phyloP scores from a whole-genome alignment of 2,888 invertebrate genomes.

The Pseudococcus longispinus region DNA sequence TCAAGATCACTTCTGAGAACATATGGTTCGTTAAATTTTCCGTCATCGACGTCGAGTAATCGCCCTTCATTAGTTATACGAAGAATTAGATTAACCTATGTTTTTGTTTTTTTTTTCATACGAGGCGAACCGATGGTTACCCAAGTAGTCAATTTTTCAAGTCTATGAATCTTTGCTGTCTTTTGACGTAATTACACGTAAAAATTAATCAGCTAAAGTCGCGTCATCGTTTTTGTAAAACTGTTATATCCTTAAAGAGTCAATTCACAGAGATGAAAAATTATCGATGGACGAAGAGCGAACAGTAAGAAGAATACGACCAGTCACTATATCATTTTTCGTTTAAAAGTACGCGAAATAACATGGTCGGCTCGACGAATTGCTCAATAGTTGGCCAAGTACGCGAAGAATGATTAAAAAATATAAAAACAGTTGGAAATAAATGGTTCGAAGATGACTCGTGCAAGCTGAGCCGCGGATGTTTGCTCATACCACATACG shows the following conservation, averaged over 20 bases:
- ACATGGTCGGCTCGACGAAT: background rate
- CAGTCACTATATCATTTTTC: background rate
- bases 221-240: background rate
- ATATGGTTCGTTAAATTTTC: background rate
- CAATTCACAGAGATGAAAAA: background rate
- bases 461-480: background rate
- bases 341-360: background rate
- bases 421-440: background rate
- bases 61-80: background rate
- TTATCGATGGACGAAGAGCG: too few species aligned
- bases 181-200: background rate
- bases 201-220: background rate
- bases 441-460: background rate
- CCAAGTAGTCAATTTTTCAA: background rate
- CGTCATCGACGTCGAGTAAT: background rate
- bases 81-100: background rate
- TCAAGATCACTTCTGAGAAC: background rate
- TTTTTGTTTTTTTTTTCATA: background rate
- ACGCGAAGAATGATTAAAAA: background rate
- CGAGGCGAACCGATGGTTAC: background rate
- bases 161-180: background rate
- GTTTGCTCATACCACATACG: too few species aligned
- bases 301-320: background rate
- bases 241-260: too few species aligned
- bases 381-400: background rate